Evolutionary conservation across 2,113 vertebrate genomes (phyloP).

Genomic region (Malurus alboscapulatus): DNA sequence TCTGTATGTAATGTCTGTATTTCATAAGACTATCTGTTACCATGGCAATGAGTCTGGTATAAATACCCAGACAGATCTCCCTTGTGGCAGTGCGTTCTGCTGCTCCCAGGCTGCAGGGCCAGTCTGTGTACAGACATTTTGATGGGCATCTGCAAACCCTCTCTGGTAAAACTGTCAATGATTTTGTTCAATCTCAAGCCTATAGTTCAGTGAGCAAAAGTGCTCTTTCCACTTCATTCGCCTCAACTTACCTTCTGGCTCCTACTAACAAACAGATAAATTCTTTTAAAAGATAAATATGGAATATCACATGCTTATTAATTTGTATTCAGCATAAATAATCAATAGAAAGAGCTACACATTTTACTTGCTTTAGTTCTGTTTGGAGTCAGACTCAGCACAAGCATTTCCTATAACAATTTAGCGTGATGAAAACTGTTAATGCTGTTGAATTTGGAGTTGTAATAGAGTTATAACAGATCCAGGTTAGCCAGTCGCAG

Average conservation of each 20-base stretch:
- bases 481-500: background rate
- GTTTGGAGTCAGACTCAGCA: background rate
- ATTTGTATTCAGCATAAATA: background rate
- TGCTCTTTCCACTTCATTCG: background rate
- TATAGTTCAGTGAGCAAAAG: background rate
- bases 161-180: background rate
- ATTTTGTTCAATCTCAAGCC: background rate
- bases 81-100: conserved; percentile 31
- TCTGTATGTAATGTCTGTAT: conserved; percentile 34
- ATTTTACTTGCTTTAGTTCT: background rate
- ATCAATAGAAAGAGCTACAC: background rate
- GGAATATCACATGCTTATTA: background rate
- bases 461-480: conserved; percentile 5
- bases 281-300: background rate
- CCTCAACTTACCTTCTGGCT: background rate
- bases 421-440: background rate
- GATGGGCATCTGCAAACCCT: background rate
- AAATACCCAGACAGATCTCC: conserved; percentile 54
- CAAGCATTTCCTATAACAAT: background rate
- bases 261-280: background rate
- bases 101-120: conserved; percentile 33
- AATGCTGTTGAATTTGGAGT: conserved; percentile 3
- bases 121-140: background rate
- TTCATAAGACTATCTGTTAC: conserved; percentile 53
- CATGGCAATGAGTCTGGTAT: conserved; percentile 42